Percentiles rank a stretch among this genome's conserved stretches.
These are phyloP conservation scores for Falco columbarius DNA, from an alignment of 2,797 vertebrate genomes.

Conservation along the genomic window DNA sequence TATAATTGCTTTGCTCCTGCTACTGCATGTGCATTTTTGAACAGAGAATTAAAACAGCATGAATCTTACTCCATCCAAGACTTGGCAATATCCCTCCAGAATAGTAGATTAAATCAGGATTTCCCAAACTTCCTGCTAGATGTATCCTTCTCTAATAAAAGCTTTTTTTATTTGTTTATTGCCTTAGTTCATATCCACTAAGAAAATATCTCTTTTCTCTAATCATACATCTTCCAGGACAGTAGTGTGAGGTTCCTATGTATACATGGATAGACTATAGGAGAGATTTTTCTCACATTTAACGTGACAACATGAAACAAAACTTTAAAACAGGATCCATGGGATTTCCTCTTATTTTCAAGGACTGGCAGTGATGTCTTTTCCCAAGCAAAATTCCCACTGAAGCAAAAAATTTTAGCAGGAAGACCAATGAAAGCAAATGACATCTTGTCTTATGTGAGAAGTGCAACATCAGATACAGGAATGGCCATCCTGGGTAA, in stretches of 20 bases:
- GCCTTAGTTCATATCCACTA: slow-evolving; percentile 13
- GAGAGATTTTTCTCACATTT: background rate
- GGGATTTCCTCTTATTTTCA: background rate
- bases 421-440: background rate
- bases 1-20: background rate
- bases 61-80: background rate
- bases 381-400: background rate
- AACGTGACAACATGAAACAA: background rate
- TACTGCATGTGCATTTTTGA: slow-evolving; percentile 4
- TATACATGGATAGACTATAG: background rate
- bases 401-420: background rate
- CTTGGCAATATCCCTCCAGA: background rate
- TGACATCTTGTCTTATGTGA: background rate
- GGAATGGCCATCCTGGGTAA: background rate
- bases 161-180: slow-evolving; percentile 14
- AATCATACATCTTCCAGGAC: slow-evolving; percentile 2
- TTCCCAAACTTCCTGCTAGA: slow-evolving; percentile 15
- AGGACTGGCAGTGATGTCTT: background rate
- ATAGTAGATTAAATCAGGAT: slow-evolving; percentile 23
- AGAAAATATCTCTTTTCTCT: background rate
- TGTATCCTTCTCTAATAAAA: slow-evolving; percentile 10
- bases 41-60: slow-evolving; percentile 34
- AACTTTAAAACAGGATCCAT: background rate
- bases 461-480: background rate
- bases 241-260: background rate